Conservation (phyloP, 1,140 invertebrate genomes). For the Parasteatoda tepidariorum region DNA sequence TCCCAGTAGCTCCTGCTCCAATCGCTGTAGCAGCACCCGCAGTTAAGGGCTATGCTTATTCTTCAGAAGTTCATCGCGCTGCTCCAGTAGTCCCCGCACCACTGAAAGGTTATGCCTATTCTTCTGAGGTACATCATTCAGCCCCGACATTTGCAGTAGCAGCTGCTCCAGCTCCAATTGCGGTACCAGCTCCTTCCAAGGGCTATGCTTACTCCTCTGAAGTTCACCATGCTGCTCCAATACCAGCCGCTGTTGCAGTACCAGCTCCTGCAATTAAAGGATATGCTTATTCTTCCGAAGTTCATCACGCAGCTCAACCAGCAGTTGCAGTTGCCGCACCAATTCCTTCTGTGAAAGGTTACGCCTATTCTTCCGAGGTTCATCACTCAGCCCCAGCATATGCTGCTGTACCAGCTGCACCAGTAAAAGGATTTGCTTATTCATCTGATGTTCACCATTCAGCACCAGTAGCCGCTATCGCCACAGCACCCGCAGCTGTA, state of each 20-base stretch:
- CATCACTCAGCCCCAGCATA: slow-evolving; percentile 12
- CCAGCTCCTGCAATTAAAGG: background rate
- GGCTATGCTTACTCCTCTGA: slow-evolving; percentile 36
- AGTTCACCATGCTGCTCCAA: slow-evolving; percentile 22
- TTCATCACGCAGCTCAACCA: background rate
- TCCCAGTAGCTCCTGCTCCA: slow-evolving; percentile 7
- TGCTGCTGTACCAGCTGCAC: background rate
- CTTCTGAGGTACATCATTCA: slow-evolving; percentile 22
- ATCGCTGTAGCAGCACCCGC: slow-evolving; percentile 10
- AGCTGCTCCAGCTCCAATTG: background rate
- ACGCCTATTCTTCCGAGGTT: background rate
- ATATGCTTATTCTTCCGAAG: slow-evolving; percentile 1
- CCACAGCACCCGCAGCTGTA: background rate
- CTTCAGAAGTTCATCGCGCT: slow-evolving; percentile 44
- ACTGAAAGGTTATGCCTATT: slow-evolving; percentile 17
- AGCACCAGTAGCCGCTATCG: background rate
- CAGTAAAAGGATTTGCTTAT: slow-evolving; percentile 13
- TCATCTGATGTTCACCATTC: slow-evolving; percentile 11
- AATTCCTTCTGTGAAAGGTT: background rate
- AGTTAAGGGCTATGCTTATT: slow-evolving; percentile 48
- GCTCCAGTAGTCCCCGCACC: slow-evolving; percentile 8
- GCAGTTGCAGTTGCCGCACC: background rate
- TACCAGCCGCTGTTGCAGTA: background rate
- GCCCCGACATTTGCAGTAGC: slow-evolving; percentile 6
- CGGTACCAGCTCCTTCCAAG: background rate